Evolutionary conservation across 2,888 invertebrate species (phyloP).

Genomic region (Acronicta leporina): DNA sequence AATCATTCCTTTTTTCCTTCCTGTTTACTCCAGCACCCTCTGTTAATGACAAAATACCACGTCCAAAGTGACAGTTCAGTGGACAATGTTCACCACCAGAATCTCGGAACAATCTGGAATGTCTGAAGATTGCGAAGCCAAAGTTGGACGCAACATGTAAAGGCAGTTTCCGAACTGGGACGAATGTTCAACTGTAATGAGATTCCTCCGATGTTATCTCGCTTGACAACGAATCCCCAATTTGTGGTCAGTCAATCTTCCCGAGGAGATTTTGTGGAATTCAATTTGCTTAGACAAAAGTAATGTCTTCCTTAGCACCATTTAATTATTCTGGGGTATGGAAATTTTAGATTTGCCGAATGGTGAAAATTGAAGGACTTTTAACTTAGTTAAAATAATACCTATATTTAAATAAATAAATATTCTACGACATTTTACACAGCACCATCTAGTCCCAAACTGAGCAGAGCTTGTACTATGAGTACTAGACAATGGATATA

Average conservation of each 20-base stretch:
- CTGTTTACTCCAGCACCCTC: no score
- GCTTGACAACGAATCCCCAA: constrained; percentile 86
- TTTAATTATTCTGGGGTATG: constrained; percentile 63
- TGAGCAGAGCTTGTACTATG: no score
- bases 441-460: no score
- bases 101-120: constrained; percentile 70
- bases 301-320: constrained; percentile 71
- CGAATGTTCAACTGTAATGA: constrained; percentile 83
- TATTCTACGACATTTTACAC: no score
- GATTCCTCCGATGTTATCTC: constrained; percentile 86
- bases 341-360: constrained; percentile 48
- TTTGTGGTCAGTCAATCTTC: constrained; percentile 88
- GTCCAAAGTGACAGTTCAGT: constrained; percentile 9
- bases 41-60: constrained; percentile 30
- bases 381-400: constrained; percentile 4
- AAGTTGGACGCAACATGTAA: constrained; percentile 76
- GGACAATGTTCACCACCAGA: constrained; percentile 40
- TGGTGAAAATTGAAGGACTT: constrained; percentile 21
- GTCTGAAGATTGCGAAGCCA: constrained; percentile 72
- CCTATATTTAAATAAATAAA: no score
- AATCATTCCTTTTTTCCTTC: no score
- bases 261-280: constrained; percentile 77
- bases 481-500: no score
- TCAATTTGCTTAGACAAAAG: constrained; percentile 86
- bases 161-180: constrained; percentile 66